A percentile compares a stretch with the other conserved stretches of the same genome.
phyloP scores from a whole-genome alignment of 2,888 invertebrate species.

The Mimumesa dahlbomi region DNA sequence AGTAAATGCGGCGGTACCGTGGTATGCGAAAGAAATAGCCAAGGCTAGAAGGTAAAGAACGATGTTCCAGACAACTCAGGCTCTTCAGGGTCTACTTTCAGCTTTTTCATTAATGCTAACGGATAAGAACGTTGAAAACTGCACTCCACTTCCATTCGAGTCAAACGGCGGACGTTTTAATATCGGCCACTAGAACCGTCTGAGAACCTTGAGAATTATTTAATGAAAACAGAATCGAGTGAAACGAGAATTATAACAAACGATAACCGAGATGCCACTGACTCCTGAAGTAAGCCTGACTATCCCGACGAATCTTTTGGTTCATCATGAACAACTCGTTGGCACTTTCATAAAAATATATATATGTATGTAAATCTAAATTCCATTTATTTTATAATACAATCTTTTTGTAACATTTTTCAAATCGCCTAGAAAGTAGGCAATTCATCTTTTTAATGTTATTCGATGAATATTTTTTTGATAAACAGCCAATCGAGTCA shows the following conservation, averaged over 20 bases:
- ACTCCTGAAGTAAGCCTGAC: slow-evolving; percentile 36
- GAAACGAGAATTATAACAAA: neutral
- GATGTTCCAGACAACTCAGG: slow-evolving; percentile 51
- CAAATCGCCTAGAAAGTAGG: too few relatives aligned
- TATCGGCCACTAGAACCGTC: neutral
- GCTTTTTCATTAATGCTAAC: slow-evolving; percentile 33
- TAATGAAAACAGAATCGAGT: neutral
- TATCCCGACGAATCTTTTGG: slow-evolving; percentile 33
- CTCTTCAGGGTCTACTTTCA: slow-evolving; percentile 32
- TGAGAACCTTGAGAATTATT: neutral
- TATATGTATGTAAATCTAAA: too few relatives aligned
- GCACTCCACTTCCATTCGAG: neutral
- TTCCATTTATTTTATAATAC: too few relatives aligned
- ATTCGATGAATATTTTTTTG: too few relatives aligned
- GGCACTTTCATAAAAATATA: neutral
- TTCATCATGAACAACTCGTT: slow-evolving; percentile 34
- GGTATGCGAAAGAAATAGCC: slow-evolving; percentile 34
- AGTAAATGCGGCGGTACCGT: slow-evolving; percentile 21
- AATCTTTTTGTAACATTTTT: too few relatives aligned
- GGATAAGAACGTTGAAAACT: slow-evolving; percentile 13
- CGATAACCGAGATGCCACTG: neutral
- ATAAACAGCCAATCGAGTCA: slow-evolving; percentile 33
- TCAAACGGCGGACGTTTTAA: neutral
- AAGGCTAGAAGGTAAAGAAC: slow-evolving; percentile 51
- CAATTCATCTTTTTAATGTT: too few relatives aligned